Percentiles rank a stretch among this genome's conserved stretches.
These are phyloP conservation scores for Orthosia cruda DNA, from an alignment of 2,888 invertebrate species.

Conservation along the genomic window DNA sequence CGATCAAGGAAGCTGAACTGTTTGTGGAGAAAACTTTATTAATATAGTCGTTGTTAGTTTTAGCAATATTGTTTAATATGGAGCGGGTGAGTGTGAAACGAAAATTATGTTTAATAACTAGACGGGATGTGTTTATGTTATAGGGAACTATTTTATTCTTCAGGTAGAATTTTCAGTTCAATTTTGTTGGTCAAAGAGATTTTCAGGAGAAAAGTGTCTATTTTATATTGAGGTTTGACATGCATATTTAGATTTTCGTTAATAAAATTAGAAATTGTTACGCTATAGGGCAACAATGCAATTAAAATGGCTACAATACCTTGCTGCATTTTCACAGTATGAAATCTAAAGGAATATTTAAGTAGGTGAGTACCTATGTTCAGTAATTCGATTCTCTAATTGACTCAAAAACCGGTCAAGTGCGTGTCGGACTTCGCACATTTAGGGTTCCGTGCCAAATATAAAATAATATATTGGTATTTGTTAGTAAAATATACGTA, in stretches of 20 bases:
- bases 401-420: background rate
- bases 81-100: constrained; percentile 3
- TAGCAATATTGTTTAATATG: constrained; percentile 48
- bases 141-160: background rate
- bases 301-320: too few relatives aligned
- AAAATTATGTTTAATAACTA: constrained; percentile 31
- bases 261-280: too few relatives aligned
- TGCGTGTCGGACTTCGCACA: too few relatives aligned
- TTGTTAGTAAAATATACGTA: too few relatives aligned
- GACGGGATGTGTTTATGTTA: background rate
- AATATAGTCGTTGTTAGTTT: constrained; percentile 78
- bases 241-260: too few relatives aligned
- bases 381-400: background rate
- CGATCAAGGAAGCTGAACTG: constrained; percentile 57
- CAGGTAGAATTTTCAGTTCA: background rate
- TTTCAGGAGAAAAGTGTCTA: too few relatives aligned
- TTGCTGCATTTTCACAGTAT: background rate
- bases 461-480: too few relatives aligned
- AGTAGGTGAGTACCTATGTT: background rate
- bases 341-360: background rate
- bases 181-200: background rate
- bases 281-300: too few relatives aligned
- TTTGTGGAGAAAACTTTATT: constrained; percentile 75
- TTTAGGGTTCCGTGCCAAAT: too few relatives aligned
- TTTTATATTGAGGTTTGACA: too few relatives aligned